Conservation (phyloP, 2,797 vertebrate species). For the Syngnathus acus region DNA sequence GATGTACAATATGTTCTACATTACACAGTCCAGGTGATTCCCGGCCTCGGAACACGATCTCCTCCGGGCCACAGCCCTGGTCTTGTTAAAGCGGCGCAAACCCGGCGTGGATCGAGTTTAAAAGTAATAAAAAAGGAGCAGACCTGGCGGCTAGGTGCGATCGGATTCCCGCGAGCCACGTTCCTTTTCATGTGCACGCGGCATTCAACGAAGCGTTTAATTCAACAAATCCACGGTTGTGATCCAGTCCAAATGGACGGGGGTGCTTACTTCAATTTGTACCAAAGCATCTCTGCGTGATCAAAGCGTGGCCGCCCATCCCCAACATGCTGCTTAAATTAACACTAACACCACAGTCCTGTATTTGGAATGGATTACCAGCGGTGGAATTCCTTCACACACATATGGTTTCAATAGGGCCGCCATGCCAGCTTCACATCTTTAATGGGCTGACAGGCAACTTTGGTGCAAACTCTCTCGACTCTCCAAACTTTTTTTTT, state of each 20-base stretch:
- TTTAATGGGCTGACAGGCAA: constrained; percentile 99
- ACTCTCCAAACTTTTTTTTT: constrained; percentile 79
- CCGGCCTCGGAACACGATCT: constrained; percentile 78
- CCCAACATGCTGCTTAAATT: constrained; percentile 99
- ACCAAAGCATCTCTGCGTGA: constrained; percentile 99
- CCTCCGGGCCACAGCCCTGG: constrained; percentile 80
- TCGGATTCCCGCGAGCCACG: constrained; percentile 85
- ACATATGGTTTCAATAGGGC: constrained; percentile 99
- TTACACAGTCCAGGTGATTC: constrained; percentile 91
- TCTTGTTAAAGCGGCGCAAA: constrained; percentile 81
- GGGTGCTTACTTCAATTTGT: constrained; percentile 99
- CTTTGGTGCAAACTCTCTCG: constrained; percentile 89
- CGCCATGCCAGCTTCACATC: constrained; percentile 91
- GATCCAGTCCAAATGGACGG: constrained; percentile 95
- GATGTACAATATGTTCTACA: constrained; percentile 85
- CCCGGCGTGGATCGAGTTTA: constrained; percentile 89
- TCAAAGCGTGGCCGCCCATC: constrained; percentile 93
- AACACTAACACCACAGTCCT: constrained; percentile 99
- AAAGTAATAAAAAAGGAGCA: constrained; percentile 94
- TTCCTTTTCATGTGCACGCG: constrained; percentile 96
- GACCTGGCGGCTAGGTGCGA: constrained; percentile 95
- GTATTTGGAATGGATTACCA: constrained; percentile 99
- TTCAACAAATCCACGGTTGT: constrained; percentile 99
- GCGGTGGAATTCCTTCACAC: constrained; percentile 91
- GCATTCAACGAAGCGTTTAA: constrained; percentile 99